phyloP scores from a whole-genome alignment of 2,113 vertebrate species.

The Ochotona princeps region DNA sequence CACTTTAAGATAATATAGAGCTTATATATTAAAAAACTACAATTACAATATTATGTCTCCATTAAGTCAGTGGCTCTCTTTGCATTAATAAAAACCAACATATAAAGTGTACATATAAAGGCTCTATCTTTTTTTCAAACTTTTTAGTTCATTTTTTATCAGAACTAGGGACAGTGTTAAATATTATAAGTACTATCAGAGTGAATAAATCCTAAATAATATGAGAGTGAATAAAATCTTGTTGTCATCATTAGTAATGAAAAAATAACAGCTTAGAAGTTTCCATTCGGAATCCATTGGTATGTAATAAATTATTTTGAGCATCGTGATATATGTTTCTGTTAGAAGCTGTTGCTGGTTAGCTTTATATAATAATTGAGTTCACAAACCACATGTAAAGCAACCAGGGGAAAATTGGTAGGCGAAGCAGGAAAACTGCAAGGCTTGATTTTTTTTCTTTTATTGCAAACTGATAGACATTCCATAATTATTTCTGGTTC shows the following conservation, averaged over 20 bases:
- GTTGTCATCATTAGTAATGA: background rate
- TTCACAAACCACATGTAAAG: conserved; percentile 36
- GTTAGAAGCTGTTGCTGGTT: background rate
- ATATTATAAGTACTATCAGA: background rate
- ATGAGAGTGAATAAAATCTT: conserved; percentile 16
- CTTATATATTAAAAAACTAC: background rate
- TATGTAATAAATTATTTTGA: conserved; percentile 18
- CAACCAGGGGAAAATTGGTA: background rate
- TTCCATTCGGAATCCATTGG: background rate
- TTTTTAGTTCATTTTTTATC: background rate
- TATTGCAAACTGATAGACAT: conserved; percentile 50
- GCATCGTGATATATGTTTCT: background rate
- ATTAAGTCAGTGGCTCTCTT: background rate
- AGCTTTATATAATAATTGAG: conserved; percentile 17
- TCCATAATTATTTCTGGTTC: conserved; percentile 65
- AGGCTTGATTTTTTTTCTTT: conserved; percentile 15
- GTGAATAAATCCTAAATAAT: background rate
- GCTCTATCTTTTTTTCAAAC: background rate
- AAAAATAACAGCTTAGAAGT: background rate
- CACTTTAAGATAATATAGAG: background rate
- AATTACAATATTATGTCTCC: conserved; percentile 19
- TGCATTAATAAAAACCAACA: background rate
- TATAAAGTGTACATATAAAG: background rate
- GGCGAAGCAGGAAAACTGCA: background rate
- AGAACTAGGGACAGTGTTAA: background rate